Conservation (phyloP, 2,113 vertebrate genomes). For the Felis chaus region DNA sequence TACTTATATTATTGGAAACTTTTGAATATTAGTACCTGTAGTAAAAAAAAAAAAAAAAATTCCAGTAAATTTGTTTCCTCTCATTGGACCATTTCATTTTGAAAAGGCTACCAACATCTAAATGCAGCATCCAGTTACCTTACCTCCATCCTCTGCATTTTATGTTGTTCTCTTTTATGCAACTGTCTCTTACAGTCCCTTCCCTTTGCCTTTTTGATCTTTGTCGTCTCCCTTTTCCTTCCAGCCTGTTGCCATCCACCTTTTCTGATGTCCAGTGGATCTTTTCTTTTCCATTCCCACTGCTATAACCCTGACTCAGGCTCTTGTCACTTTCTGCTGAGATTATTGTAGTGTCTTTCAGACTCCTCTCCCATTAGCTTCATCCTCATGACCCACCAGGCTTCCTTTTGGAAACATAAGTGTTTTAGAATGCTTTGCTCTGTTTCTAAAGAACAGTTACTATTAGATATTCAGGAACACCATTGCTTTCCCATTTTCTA, state of each 20-base stretch:
- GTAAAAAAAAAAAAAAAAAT: not conserved
- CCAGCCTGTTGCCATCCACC: not conserved
- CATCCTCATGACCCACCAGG: not conserved
- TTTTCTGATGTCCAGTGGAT: not conserved
- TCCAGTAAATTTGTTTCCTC: not conserved
- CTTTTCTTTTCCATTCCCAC: not conserved
- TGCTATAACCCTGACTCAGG: not conserved
- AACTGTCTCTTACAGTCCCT: not conserved
- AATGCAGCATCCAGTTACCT: not conserved
- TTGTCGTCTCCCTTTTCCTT: not conserved
- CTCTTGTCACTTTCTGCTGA: not conserved
- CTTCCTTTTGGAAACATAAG: slow-evolving; percentile 1
- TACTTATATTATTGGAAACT: not conserved
- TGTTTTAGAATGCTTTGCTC: not conserved
- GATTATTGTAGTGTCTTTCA: not conserved
- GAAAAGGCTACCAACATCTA: not conserved
- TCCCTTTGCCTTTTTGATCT: not conserved
- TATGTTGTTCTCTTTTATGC: not conserved
- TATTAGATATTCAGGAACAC: not conserved
- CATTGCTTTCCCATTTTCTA: not conserved
- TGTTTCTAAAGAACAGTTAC: not conserved
- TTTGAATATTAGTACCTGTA: not conserved
- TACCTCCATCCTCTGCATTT: not conserved
- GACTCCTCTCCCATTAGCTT: not conserved
- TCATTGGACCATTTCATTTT: not conserved